Base-by-base conservation (phyloP, 2,888 invertebrate genomes). In the Tuberolachnus salignus region DNA sequence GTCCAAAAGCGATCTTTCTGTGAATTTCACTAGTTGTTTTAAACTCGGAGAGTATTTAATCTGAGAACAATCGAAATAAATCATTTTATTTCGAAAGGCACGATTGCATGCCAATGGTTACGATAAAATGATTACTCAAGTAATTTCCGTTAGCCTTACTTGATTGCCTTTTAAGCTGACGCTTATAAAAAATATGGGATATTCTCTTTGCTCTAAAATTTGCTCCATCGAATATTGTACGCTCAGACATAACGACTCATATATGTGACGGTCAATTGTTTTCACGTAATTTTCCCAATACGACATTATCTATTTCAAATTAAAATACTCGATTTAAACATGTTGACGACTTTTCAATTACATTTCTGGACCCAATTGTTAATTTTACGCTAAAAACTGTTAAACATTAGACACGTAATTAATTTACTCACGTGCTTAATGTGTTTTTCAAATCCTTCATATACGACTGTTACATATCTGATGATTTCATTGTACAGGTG, bases 201-300 rank as follows among this genome's bases (percentile, higher is more conserved):
- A 16, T 1, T 14, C 10, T 21, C 59, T 14, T 23, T 49, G 51
- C 2, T 16, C 13, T 13, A 61, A 42, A 49, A n/a, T 13, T 11
- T 78, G 69, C n/a, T 61, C 42, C 69, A 78, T 19, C 8, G 78
- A 78, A 14, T 16, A 59, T 59, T 26, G 19, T 3, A 67, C 57
- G 19, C 69, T 69, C 0, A 69, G 46, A 49, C 59, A 42, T n/a
- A 69, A 42, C 1, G 67, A 59, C n/a, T 69, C 42, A 1, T 21
- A 13, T 11, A 78, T 26, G 10, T 42, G 21, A 51, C 0, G 8
- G 34, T 78, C 78, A 3, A 78, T 69, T 49, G 23, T 59, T 1
- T 59, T n/a, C 1, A 78, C 42, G 8, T 59, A 69, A 14, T 51
- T 14, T 61, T 61, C 51, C 78, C 78, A 78, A n/a, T 13, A 44